A percentile compares a stretch with the other conserved stretches of the same genome.
Conservation (phyloP, 2,113 vertebrate species). For the Cavia aperea region DNA sequence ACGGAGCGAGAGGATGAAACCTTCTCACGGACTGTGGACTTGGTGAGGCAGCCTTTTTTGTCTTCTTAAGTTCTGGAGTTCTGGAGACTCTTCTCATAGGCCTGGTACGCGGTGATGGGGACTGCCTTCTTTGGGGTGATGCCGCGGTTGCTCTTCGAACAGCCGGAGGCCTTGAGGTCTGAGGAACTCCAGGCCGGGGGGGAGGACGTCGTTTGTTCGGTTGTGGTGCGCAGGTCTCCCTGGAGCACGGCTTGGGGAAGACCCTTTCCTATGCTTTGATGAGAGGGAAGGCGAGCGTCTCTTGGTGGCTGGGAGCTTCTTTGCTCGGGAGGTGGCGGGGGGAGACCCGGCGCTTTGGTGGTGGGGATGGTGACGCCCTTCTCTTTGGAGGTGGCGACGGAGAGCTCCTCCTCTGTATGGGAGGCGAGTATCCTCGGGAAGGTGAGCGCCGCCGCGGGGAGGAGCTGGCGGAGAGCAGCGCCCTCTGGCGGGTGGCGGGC, state of each 20-base stretch:
- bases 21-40: conserved; percentile 85
- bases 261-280: conserved; percentile 89
- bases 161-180: conserved; percentile 82
- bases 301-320: conserved; percentile 83
- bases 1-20: conserved; percentile 87
- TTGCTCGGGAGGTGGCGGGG: conserved; percentile 84
- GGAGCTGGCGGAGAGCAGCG: no score
- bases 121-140: conserved; percentile 86
- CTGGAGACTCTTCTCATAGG: conserved; percentile 96
- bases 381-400: conserved; percentile 91
- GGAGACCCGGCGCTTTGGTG: conserved; percentile 84
- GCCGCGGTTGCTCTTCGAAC: conserved; percentile 80
- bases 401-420: conserved; percentile 93
- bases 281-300: conserved; percentile 86
- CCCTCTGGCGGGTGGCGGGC: no score
- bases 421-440: conserved; percentile 92
- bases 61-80: conserved; percentile 92
- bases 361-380: conserved; percentile 81
- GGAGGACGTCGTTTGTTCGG: conserved; percentile 85
- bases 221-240: conserved; percentile 85
- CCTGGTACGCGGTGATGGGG: conserved; percentile 86
- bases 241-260: conserved; percentile 80
- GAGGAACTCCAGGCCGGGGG: conserved; percentile 79
- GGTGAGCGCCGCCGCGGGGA: conserved; percentile 88
- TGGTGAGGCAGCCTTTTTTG: conserved; percentile 83